Conservation (phyloP, 1,140 invertebrate species). For the Apis cerana region DNA sequence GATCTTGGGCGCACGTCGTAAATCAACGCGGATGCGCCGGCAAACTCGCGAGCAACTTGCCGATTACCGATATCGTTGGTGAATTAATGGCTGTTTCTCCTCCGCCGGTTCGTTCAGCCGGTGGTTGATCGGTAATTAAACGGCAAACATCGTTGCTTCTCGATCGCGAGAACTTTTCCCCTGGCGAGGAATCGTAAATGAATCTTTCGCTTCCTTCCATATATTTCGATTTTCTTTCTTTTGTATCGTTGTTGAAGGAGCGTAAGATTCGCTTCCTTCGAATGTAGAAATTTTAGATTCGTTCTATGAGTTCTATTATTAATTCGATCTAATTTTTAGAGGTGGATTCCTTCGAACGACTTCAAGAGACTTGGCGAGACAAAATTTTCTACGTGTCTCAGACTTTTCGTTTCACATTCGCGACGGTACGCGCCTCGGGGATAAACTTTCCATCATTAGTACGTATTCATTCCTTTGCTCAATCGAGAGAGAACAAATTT, state of each 20-base stretch:
- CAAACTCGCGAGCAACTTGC: constrained; percentile 12
- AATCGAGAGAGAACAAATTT: background rate
- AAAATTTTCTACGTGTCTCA: no score
- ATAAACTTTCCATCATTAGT: background rate
- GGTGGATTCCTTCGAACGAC: background rate
- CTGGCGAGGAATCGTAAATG: no score
- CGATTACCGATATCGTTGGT: constrained; percentile 24
- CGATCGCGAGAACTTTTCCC: background rate
- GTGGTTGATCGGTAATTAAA: constrained; percentile 21
- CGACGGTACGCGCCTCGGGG: background rate
- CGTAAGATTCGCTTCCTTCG: no score
- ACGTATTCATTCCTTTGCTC: no score
- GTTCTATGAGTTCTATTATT: no score
- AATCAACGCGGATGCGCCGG: constrained; percentile 41
- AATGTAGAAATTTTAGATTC: no score
- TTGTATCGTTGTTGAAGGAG: no score
- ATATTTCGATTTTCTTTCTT: no score
- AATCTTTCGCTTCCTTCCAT: background rate
- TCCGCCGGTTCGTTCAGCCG: background rate
- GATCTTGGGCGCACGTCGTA: constrained; percentile 32
- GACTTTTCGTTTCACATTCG: background rate
- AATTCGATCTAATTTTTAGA: no score
- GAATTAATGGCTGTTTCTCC: constrained; percentile 25
- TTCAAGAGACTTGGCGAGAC: no score
- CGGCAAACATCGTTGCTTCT: background rate